Base-by-base conservation (phyloP, 2,113 vertebrate species). In the Motacilla alba region DNA sequence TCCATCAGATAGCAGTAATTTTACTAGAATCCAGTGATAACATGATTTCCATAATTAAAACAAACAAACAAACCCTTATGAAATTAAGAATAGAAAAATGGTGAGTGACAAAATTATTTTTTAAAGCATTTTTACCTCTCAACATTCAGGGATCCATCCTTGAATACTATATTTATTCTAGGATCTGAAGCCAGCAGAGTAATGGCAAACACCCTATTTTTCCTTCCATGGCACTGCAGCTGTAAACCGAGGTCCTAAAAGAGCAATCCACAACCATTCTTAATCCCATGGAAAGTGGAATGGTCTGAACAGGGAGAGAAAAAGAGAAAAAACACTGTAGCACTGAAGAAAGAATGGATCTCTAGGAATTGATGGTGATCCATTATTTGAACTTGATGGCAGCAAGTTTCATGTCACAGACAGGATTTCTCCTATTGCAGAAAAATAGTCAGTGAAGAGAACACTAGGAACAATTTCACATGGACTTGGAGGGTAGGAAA, bases 351-450 rank as follows among this genome's bases (percentile, higher is more conserved):
- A 8, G 22, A 30, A 28, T 12, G 17, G 13, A 46, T 59, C 52
- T 14, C 7, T 15, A 74, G 22, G 63, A 69, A 43, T 0, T 33
- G 17, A 43, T 47, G 12, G 7, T 21, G 23, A 68, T 64, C 24
- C 47, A 46, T 28, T 47, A 59, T 53, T 50, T 21, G 19, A 79
- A 47, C 17, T 47, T 8, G 13, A 24, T 43, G 41, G 59, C 10
- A 77, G 15, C 21, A 68, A 64, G 14, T 66, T 87, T 46, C 52
- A 35, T 6, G 27, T 43, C 8, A 4, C 20, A 83, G n/a, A 62
- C 0, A 1, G 43, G 16, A 15, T 37, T 11, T 84, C 20, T 70
- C 21, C 23, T 22, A 11, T 0, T n/a, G 39, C 1, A 6, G 19
- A 39, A 64, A 10, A 10, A 59, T n/a, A 66, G 23, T 10, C 31